Evolutionary conservation across 2,888 invertebrate species (phyloP).

Genomic region (Melipona beecheii): DNA sequence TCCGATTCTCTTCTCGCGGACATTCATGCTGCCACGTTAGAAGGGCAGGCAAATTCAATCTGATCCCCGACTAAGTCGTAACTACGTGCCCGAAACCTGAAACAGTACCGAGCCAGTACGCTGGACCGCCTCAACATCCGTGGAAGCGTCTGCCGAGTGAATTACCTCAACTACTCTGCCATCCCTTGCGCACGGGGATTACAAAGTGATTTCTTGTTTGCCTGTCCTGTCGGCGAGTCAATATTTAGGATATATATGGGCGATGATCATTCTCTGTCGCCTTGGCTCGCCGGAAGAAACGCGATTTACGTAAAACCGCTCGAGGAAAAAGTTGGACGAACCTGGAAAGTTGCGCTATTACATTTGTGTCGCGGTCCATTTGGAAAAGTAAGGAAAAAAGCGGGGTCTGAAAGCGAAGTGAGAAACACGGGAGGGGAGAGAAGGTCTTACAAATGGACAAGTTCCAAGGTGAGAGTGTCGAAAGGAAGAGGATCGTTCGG

Average conservation of each 20-base stretch:
- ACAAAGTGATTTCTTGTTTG: constrained; percentile 19
- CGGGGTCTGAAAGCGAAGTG: neutral
- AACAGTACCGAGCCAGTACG: constrained; percentile 52
- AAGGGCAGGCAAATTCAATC: constrained; percentile 76
- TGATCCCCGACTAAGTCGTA: constrained; percentile 71
- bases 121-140: constrained; percentile 44
- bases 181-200: constrained; percentile 18
- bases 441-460: constrained; percentile 26
- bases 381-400: neutral
- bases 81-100: constrained; percentile 74
- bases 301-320: neutral
- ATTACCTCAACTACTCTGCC: constrained; percentile 68
- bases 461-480: constrained; percentile 18
- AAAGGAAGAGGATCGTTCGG: constrained; percentile 1
- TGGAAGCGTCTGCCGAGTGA: constrained; percentile 66
- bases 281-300: neutral
- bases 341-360: constrained; percentile 15
- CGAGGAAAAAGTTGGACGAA: constrained; percentile 2
- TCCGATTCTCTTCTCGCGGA: constrained; percentile 28
- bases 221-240: neutral
- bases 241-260: neutral
- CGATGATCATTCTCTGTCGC: neutral
- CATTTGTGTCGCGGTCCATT: neutral
- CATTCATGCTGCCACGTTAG: constrained; percentile 50
- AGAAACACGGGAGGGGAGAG: constrained; percentile 1